Percentiles rank a stretch among this genome's conserved stretches.
These are phyloP conservation scores for Eupithecia pulchellata DNA, from an alignment of 2,888 invertebrate genomes.

Conservation along the genomic window DNA sequence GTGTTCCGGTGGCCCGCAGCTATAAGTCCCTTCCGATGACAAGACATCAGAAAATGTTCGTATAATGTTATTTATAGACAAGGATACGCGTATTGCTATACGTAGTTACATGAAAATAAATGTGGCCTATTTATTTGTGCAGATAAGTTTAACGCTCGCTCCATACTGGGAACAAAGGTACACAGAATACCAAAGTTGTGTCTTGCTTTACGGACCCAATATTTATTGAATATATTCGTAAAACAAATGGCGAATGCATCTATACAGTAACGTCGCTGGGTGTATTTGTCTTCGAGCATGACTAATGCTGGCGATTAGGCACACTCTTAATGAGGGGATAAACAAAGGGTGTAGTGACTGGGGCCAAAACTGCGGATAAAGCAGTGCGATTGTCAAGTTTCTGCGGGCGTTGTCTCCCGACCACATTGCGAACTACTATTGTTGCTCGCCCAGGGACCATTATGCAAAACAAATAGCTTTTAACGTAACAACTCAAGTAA, in stretches of 20 bases:
- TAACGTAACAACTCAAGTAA: conserved; percentile 65
- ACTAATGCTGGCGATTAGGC: conserved; percentile 35
- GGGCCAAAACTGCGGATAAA: conserved; percentile 57
- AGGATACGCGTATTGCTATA: conserved; percentile 34
- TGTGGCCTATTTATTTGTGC: conserved; percentile 40
- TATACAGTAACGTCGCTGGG: conserved; percentile 18
- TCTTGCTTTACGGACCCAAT: conserved; percentile 28
- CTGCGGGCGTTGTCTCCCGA: conserved; percentile 56
- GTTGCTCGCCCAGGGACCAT: conserved; percentile 69
- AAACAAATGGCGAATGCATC: conserved; percentile 39
- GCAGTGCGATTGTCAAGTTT: conserved; percentile 70
- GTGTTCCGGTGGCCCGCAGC: conserved; percentile 61
- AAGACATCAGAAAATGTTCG: conserved; percentile 44
- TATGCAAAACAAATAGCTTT: conserved; percentile 76
- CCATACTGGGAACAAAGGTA: conserved; percentile 37
- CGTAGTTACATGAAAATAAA: conserved; percentile 39
- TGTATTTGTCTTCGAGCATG: conserved; percentile 39
- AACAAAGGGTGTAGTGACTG: conserved; percentile 59
- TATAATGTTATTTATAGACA: conserved; percentile 13
- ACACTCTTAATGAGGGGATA: conserved; percentile 44
- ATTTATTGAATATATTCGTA: conserved; percentile 40
- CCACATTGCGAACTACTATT: conserved; percentile 68
- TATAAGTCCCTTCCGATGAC: conserved; percentile 59
- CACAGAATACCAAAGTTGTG: background rate
- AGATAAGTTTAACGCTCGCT: conserved; percentile 43